Evolutionary conservation across 2,888 invertebrate species (phyloP).

Genomic region (Eledone cirrhosa): DNA sequence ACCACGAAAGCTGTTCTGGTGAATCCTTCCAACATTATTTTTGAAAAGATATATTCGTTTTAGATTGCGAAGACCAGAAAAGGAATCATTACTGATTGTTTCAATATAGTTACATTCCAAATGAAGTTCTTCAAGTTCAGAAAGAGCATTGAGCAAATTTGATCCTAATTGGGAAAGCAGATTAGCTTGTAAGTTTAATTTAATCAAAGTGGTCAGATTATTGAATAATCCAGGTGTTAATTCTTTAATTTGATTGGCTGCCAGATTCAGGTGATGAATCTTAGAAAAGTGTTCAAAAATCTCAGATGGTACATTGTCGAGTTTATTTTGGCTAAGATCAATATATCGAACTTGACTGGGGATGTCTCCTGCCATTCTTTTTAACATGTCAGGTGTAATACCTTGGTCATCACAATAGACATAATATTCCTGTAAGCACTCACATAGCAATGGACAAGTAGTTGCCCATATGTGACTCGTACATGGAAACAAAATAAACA

Average conservation of each 20-base stretch:
- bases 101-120: constrained; percentile 19
- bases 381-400: constrained; percentile 10
- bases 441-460: constrained; percentile 13
- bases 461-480: not conserved
- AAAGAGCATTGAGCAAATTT: not conserved
- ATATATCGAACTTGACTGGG: not conserved
- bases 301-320: not conserved
- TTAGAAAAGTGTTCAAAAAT: constrained; percentile 10
- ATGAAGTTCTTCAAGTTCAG: constrained; percentile 16
- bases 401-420: not conserved
- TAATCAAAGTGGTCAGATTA: not conserved
- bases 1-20: constrained; percentile 5
- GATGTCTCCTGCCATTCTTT: constrained; percentile 7
- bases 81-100: constrained; percentile 7
- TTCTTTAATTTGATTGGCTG: constrained; percentile 7
- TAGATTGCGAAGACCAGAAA: constrained; percentile 11
- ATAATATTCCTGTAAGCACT: not conserved
- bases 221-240: not conserved
- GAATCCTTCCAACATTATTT: not conserved
- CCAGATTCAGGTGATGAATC: constrained; percentile 7
- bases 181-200: constrained; percentile 16
- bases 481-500: not conserved
- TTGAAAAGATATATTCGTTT: not conserved
- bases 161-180: not conserved
- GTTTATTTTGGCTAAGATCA: constrained; percentile 16